Base-by-base conservation (phyloP, 2,797 vertebrate genomes). In the Protonibea diacanthus region DNA sequence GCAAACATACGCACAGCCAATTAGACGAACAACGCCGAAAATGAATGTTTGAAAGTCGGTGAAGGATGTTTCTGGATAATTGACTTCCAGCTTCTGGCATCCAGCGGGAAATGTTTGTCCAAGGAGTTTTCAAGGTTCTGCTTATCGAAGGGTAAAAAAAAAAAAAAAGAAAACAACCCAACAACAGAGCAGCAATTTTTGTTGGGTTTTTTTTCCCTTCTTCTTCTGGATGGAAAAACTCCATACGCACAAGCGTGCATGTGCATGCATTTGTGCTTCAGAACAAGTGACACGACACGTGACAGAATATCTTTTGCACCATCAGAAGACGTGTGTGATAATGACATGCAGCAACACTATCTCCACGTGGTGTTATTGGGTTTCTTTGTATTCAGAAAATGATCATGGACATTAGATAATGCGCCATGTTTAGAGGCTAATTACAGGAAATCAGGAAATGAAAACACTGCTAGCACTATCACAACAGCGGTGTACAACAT, bases 41-140 rank as follows among this genome's bases (percentile, higher is more conserved):
- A 79, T 42, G 17, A 80, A 53, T 66, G 62, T 70, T 62, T 75
- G 21, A 77, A 68, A 80, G 75, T 65, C 23, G 4, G n/a, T 9
- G 29, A 17, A 51, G 29, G 45, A 55, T 64, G 61, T 88, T 86
- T 80, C 59, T 38, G 58, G 71, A 68, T 87, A 74, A 86, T 29
- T 80, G 52, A 80, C 58, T 81, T 78, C 64, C 55, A 61, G 67
- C 48, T 53, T 6, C 40, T 45, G 48, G 49, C 9, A 8, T 67
- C 62, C 51, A 18, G 18, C 3, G 42, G 59, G 86, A 80, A 63
- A 68, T 45, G 60, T 83, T 57, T 59, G 52, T 72, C 56, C 78
- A 60, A 81, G n/a, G 80, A 71, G 69, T 79, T 87, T 85, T 86
- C 78, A 87, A 87, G 81, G 80, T 88, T 88, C 71, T 83, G 79